Percentiles rank a stretch among this genome's conserved stretches.
Evolutionary conservation across 2,888 invertebrate genomes (phyloP).

Genomic region (Pachymerium ferrugineum): DNA sequence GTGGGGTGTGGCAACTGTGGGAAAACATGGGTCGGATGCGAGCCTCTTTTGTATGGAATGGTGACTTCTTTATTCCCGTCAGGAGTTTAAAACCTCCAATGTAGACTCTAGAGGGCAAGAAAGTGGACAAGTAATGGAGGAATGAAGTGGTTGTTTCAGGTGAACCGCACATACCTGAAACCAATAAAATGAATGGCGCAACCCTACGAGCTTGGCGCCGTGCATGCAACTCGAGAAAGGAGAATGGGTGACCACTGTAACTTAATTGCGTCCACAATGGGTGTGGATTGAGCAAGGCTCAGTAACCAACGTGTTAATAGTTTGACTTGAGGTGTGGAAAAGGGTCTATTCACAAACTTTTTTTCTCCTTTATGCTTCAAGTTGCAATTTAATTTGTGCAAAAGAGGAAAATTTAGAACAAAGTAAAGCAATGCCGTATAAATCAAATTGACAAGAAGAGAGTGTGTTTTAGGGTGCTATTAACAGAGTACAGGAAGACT

Average conservation of each 20-base stretch:
- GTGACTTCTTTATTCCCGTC: conserved; percentile 24
- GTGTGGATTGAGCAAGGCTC: neutral
- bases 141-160: conserved; percentile 24
- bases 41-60: conserved; percentile 15
- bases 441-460: no score
- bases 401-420: no score
- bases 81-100: conserved; percentile 25
- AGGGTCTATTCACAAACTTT: neutral
- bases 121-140: conserved; percentile 23
- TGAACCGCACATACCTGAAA: conserved; percentile 27
- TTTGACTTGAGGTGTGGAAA: neutral
- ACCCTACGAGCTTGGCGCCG: neutral
- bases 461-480: neutral
- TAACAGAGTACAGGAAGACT: no score
- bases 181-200: conserved; percentile 22
- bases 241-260: conserved; percentile 23
- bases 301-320: conserved; percentile 6
- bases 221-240: neutral
- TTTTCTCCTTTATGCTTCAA: no score
- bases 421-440: no score
- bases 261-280: conserved; percentile 22
- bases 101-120: conserved; percentile 19
- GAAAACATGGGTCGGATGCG: neutral
- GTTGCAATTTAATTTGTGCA: neutral
- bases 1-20: neutral